Evolutionary conservation across 2,113 vertebrate species (phyloP).

Genomic region (Microcebus griseorufus): DNA sequence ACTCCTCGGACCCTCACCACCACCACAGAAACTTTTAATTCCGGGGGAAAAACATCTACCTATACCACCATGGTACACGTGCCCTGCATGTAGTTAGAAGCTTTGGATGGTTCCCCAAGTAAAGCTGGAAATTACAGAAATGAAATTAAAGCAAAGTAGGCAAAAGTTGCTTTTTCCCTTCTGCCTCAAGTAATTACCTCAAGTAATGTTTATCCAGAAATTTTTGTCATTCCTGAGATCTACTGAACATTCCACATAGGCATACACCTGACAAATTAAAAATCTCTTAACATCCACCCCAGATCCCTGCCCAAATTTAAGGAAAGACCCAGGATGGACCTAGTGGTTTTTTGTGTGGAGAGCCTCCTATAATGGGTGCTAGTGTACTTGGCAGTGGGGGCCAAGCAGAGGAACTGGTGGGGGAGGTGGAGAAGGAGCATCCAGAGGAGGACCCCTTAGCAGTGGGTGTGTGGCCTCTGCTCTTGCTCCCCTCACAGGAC

Average conservation of each 20-base stretch:
- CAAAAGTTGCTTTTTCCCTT: not conserved
- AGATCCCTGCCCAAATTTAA: not conserved
- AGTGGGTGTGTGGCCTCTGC: not conserved
- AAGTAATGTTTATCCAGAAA: not conserved
- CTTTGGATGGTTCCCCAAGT: not conserved
- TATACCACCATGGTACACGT: not conserved
- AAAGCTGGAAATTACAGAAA: not conserved
- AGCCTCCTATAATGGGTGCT: not conserved
- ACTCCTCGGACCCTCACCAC: too few species aligned
- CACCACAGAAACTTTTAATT: not conserved
- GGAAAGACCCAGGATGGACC: not conserved
- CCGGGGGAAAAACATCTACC: not conserved
- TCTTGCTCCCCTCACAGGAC: not conserved
- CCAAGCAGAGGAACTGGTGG: not conserved
- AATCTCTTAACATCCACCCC: not conserved
- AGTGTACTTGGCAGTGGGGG: not conserved
- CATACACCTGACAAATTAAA: not conserved
- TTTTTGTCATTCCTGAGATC: not conserved
- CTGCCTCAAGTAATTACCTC: not conserved
- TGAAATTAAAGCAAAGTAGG: not conserved
- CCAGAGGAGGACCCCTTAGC: not conserved
- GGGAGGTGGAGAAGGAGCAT: not conserved
- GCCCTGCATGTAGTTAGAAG: not conserved
- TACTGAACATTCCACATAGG: not conserved
- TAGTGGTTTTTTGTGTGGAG: not conserved